A percentile compares a stretch with the other conserved stretches of the same genome.
Evolutionary conservation across 2,888 invertebrate species (phyloP).

Genomic region (Dicyrtomina minuta): DNA sequence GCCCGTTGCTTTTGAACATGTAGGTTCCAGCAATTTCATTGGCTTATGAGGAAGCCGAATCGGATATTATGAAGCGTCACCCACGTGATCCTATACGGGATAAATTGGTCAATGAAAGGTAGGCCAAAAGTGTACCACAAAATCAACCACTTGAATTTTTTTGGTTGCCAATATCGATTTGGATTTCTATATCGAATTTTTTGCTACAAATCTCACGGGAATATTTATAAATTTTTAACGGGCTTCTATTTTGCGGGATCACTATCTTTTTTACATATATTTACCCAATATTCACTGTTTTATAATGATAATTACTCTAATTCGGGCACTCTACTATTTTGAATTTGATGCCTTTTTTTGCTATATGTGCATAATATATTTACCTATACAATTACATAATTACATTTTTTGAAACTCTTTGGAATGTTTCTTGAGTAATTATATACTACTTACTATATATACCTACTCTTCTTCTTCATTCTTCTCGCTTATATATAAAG

Average conservation of each 20-base stretch:
- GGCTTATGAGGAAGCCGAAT: constrained; percentile 87
- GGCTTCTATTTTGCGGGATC: constrained; percentile 2
- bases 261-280: background rate
- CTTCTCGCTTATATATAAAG: too few relatives aligned
- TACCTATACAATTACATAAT: background rate
- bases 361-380: background rate
- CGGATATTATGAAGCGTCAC: constrained; percentile 83
- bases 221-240: constrained; percentile 1
- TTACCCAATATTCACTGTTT: background rate
- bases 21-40: constrained; percentile 37
- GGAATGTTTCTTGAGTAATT: too few relatives aligned
- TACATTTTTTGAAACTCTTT: background rate
- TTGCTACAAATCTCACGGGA: background rate
- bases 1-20: constrained; percentile 16
- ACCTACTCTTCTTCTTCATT: too few relatives aligned
- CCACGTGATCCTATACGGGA: constrained; percentile 63
- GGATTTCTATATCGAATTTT: background rate
- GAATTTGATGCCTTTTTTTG: too few relatives aligned
- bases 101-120: constrained; percentile 81
- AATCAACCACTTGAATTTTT: background rate
- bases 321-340: too few relatives aligned
- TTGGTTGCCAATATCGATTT: too few relatives aligned
- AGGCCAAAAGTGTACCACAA: background rate
- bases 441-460: too few relatives aligned
- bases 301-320: too few relatives aligned